phyloP scores from a whole-genome alignment of 2,113 vertebrate genomes.

The Protomyctophum bolini region DNA sequence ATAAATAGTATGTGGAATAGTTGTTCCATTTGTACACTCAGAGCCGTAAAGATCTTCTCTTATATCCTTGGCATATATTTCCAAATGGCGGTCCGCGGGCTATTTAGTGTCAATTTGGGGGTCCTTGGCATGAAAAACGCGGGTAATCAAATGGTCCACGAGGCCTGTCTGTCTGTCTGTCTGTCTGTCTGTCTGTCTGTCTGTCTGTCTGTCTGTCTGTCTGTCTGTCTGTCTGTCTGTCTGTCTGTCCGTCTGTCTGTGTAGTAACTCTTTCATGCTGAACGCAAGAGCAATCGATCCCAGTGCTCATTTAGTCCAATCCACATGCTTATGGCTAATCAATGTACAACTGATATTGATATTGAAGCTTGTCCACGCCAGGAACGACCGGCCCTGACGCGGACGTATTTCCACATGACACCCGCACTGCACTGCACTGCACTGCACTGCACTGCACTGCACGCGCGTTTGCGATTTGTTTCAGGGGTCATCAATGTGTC shows the following conservation, averaged over 20 bases:
- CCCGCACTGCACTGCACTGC: background rate
- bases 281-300: conserved; percentile 45
- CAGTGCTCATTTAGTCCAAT: conserved; percentile 66
- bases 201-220: background rate
- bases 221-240: conserved; percentile 5
- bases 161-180: no score
- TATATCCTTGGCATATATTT: no score
- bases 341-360: conserved; percentile 67
- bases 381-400: conserved; percentile 34
- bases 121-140: no score
- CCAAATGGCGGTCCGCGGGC: no score
- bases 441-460: background rate
- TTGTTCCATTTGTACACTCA: no score
- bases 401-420: conserved; percentile 10
- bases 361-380: conserved; percentile 47
- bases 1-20: no score
- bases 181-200: conserved; percentile 3
- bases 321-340: conserved; percentile 66
- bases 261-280: background rate
- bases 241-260: background rate
- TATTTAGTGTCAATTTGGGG: no score
- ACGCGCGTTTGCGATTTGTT: background rate
- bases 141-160: no score
- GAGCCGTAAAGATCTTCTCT: no score
- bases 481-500: background rate